Evolutionary conservation across 2,797 vertebrate species (phyloP).

Genomic region (Falco concolor): DNA sequence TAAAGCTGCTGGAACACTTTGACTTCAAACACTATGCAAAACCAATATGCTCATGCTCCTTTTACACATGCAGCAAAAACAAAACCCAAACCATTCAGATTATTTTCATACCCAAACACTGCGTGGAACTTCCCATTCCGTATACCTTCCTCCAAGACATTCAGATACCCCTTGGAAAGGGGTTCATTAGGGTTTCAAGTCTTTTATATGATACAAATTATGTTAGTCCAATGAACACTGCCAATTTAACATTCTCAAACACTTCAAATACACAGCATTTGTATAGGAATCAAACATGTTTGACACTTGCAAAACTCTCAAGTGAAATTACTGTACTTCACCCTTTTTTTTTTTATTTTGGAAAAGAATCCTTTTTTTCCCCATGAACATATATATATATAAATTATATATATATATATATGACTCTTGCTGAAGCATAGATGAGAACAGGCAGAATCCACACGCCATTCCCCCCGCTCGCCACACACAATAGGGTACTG

Average conservation of each 20-base stretch:
- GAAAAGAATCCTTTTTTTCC: neutral
- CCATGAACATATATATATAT: neutral
- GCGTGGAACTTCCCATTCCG: neutral
- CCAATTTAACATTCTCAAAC: neutral
- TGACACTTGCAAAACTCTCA: neutral
- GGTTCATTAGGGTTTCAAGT: neutral
- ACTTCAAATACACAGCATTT: neutral
- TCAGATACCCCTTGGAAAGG: neutral
- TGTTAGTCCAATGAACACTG: neutral
- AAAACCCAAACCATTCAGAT: neutral
- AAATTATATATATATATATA: neutral
- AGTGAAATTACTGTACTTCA: neutral
- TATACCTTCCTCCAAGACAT: neutral
- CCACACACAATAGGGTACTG: neutral
- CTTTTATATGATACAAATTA: neutral
- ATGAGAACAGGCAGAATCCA: neutral
- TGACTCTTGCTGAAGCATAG: neutral
- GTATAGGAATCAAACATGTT: neutral
- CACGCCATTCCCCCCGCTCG: neutral
- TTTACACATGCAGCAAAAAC: accelerated
- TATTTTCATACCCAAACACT: neutral
- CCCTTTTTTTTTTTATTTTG: neutral
- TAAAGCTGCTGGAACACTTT: neutral
- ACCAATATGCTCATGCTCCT: neutral
- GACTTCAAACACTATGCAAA: neutral